Evolutionary conservation across 2,113 vertebrate species (phyloP), one percentile per base, ranked within the genome.

Genomic region (Lampris incognitus): DNA sequence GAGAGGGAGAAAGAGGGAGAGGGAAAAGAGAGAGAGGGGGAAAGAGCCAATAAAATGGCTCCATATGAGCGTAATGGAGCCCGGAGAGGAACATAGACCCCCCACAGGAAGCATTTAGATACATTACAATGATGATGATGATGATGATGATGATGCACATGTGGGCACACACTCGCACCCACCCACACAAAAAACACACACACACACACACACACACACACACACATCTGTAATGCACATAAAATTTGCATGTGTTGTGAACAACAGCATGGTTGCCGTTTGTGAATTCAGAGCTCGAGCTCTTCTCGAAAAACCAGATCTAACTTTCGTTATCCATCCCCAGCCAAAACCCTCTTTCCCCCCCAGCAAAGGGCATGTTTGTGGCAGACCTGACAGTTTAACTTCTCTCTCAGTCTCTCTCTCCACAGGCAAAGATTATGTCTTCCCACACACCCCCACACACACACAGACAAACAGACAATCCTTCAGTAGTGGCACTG

Each of bases 401-500:
- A 86, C 87, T 86, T 65, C 85, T 66, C 74, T 64, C 75, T 72
- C 82, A 57, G 2, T 79, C 70, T 72, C 79, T 52, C 44, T 75
- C 82, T 91, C 88, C 87, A 76, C 81, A 85, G 88, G 85, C 87
- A 78, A 85, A 90, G 85, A 91, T 89, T 87, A 85, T 81, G 76
- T 82, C 74, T 83, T 37, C 69, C 81, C 76, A 84, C 70, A 83
- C 77, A 76, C 50, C 3, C 38, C 11, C 39, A 62, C 59, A 42
- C 59, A 61, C 59, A 61, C 59, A 42, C 39, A 61, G 5, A 60
- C 58, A 60, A 1, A 65, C 76, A 76, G 81, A 83, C 72, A 60
- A 72, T 54, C 62, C 67, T 82, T 79, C 78, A 69, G 80, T 49
- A 68, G 69, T 40, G 56, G 64, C 64, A 39, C 48, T 68, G 76